Evolutionary conservation across 2,797 vertebrate species (phyloP).

Genomic region (Clamator glandarius): DNA sequence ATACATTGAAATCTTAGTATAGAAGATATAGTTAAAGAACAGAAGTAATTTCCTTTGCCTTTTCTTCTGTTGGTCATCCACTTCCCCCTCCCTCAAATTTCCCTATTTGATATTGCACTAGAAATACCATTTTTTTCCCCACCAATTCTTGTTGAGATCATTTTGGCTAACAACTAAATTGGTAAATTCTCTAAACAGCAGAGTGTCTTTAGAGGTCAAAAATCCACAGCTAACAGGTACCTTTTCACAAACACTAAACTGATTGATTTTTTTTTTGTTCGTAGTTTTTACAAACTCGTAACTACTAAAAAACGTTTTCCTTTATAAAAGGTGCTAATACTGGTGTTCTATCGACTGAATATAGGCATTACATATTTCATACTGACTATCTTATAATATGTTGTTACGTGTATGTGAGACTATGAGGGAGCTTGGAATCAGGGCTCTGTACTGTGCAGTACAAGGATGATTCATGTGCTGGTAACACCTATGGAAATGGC

Average conservation of each 20-base stretch:
- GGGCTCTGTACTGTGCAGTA: background rate
- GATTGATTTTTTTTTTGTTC: background rate
- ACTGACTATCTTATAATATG: background rate
- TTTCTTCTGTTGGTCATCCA: background rate
- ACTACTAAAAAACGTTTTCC: background rate
- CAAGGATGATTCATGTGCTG: background rate
- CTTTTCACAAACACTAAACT: background rate
- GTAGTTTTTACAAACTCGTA: background rate
- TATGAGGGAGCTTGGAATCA: background rate
- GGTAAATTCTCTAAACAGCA: background rate
- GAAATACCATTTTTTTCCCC: background rate
- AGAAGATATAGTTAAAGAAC: background rate
- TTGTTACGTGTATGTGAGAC: background rate
- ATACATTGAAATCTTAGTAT: background rate
- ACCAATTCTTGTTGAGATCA: background rate
- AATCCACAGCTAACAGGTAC: background rate
- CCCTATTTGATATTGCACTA: background rate
- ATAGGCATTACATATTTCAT: background rate
- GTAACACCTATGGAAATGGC: background rate
- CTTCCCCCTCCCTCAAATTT: background rate
- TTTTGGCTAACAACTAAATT: background rate
- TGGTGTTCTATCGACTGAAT: background rate
- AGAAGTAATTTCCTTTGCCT: background rate
- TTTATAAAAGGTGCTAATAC: background rate
- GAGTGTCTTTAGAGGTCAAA: background rate